phyloP scores from a whole-genome alignment of 2,888 invertebrate genomes.

The Stenotaenia linearis region DNA sequence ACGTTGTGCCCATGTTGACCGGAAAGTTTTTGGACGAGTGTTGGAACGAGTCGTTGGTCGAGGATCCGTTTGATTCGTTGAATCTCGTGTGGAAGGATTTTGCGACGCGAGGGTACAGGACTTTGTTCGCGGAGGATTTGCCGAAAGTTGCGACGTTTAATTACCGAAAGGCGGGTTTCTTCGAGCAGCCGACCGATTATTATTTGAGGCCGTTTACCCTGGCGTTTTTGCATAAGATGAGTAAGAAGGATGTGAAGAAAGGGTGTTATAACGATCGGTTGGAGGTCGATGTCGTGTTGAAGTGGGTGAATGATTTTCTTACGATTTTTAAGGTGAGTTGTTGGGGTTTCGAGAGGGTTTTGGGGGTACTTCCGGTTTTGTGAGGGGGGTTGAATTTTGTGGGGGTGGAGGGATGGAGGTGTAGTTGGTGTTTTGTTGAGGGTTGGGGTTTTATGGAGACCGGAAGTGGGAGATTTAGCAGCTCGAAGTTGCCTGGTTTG shows the following conservation, averaged over 20 bases:
- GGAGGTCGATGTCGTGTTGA: slow-evolving; percentile 21
- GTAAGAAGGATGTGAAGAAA: slow-evolving; percentile 60
- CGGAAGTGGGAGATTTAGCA: no score
- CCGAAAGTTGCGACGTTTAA: slow-evolving; percentile 67
- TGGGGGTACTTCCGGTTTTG: no score
- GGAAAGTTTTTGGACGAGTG: slow-evolving; percentile 40
- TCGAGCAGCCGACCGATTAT: slow-evolving; percentile 69
- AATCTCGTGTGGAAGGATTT: slow-evolving; percentile 39
- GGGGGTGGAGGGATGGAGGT: no score
- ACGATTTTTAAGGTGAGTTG: slow-evolving; percentile 8
- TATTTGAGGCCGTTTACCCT: slow-evolving; percentile 69
- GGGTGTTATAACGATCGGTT: slow-evolving; percentile 65
- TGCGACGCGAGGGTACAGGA: slow-evolving; percentile 46
- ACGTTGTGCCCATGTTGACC: slow-evolving; percentile 31
- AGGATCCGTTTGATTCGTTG: slow-evolving; percentile 38
- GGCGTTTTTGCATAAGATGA: slow-evolving; percentile 63
- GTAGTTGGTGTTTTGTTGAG: no score
- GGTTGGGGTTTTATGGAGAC: no score
- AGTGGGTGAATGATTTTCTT: slow-evolving; percentile 23
- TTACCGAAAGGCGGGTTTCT: slow-evolving; percentile 65
- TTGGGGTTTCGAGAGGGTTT: no score
- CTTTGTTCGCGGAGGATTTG: slow-evolving; percentile 74
- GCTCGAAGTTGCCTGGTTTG: no score
- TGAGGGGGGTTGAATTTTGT: not conserved
- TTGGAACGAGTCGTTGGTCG: slow-evolving; percentile 15